These are phyloP conservation scores for Struthidea cinerea DNA, from an alignment of 2,113 vertebrate species.

Conservation along the genomic window DNA sequence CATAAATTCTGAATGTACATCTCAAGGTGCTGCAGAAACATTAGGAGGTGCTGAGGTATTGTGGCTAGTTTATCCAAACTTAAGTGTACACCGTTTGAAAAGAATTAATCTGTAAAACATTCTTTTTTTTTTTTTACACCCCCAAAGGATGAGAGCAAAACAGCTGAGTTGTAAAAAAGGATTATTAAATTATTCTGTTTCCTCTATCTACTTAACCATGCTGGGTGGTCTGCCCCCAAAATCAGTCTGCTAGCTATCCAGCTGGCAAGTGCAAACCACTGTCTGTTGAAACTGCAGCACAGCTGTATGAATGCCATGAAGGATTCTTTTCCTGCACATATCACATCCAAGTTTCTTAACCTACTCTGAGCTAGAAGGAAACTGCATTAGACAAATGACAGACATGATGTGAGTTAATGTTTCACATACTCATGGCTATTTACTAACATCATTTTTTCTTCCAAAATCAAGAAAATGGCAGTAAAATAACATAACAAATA, in stretches of 20 bases:
- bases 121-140: not conserved
- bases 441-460: not conserved
- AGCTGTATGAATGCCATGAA: not conserved
- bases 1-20: not conserved
- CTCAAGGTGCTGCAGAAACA: not conserved
- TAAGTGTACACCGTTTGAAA: not conserved
- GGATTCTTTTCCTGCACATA: not conserved
- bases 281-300: not conserved
- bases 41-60: not conserved
- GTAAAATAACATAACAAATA: not conserved
- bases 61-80: not conserved
- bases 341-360: not conserved
- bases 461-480: not conserved
- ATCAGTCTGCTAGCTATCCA: not conserved
- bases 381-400: not conserved
- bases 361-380: not conserved
- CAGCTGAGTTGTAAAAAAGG: not conserved
- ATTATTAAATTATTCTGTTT: slow-evolving; percentile 2
- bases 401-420: not conserved
- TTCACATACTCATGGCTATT: not conserved
- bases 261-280: slow-evolving; percentile 11
- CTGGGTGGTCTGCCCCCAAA: slow-evolving; percentile 24
- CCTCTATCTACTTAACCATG: not conserved
- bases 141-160: not conserved
- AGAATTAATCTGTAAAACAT: not conserved